Base-by-base conservation (phyloP, 2,888 invertebrate genomes). In the Altica lythri region DNA sequence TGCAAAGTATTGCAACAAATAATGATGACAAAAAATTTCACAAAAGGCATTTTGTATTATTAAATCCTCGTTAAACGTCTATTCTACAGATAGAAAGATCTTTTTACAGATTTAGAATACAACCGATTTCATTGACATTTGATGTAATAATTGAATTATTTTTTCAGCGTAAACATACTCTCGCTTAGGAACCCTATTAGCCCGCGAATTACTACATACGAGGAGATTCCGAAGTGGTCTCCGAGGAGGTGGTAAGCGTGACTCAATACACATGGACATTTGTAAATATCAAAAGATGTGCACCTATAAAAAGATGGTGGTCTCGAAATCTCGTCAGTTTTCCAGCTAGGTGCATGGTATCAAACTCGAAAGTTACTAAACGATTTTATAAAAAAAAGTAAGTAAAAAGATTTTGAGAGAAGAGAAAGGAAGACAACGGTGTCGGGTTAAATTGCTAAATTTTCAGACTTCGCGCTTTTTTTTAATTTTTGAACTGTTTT, bases 281-380 rank as follows among this genome's bases (percentile, higher is more conserved):
- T 46, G 40, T 46, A 59, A 56, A 57, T 57, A 52, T 54, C 52
- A 57, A 57, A 59, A 58, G 56, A 57, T 58, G 52, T 54, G 54
- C 58, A 58, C 32, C 54, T 60, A 60, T 60, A 60, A 59, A 60
- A 60, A 60, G 60, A 60, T 58, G 60, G 49, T 43, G 54, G 55
- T 54, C 53, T 48, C 49, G 30, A 46, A 48, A 51, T 37, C 55
- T 56, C 48, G 48, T 54, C 60, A 60, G 60, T 60, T 60, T 60
- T 53, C 47, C 57, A 57, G 57, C 60, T 55, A 53, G 55, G 55
- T 55, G 60, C 53, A 43, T 42, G 55, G 57, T 57, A 54, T 55
- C 54, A 38, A 51, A 52, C 55, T 53, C 55, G 46, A 50, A 55
- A 54, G 46, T 30, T 18, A 46, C 45, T 40, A 49, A 50, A 50